Conservation (phyloP, 2,797 vertebrate species). For the Megalops cyprinoides region DNA sequence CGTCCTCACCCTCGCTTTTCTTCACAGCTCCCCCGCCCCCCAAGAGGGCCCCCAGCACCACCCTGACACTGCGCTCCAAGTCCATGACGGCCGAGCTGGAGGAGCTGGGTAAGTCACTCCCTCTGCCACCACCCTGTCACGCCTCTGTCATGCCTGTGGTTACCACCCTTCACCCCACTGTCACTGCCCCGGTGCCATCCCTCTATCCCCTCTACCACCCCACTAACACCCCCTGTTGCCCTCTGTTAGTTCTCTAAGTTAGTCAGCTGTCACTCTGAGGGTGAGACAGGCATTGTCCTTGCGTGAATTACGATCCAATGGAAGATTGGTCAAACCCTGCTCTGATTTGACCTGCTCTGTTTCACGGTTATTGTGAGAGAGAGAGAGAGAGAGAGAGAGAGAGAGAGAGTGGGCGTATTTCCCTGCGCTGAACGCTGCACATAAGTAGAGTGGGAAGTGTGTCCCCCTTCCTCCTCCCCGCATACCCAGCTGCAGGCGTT, state of each 20-base stretch:
- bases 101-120: conserved; percentile 86
- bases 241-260: neutral
- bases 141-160: neutral
- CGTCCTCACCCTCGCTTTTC: conserved; percentile 81
- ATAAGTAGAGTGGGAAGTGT: conserved; percentile 1
- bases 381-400: neutral
- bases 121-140: neutral
- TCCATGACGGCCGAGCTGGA: conserved; percentile 98
- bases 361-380: conserved; percentile 1
- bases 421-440: neutral
- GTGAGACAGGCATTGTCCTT: too few relatives aligned
- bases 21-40: conserved; percentile 92
- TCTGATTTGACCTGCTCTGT: neutral
- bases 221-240: neutral
- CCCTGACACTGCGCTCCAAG: conserved; percentile 93
- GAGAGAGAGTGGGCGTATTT: conserved; percentile 8
- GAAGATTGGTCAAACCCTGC: neutral
- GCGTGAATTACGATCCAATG: neutral
- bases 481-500: neutral
- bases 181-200: conserved; percentile 34
- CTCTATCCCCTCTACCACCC: too few relatives aligned
- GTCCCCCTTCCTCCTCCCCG: too few relatives aligned
- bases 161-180: conserved; percentile 62
- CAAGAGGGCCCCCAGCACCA: conserved; percentile 95
- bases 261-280: neutral